A percentile compares a stretch with the other conserved stretches of the same genome.
Evolutionary conservation across 2,113 vertebrate species (phyloP).

Genomic region (Corythornis vintsioides): DNA sequence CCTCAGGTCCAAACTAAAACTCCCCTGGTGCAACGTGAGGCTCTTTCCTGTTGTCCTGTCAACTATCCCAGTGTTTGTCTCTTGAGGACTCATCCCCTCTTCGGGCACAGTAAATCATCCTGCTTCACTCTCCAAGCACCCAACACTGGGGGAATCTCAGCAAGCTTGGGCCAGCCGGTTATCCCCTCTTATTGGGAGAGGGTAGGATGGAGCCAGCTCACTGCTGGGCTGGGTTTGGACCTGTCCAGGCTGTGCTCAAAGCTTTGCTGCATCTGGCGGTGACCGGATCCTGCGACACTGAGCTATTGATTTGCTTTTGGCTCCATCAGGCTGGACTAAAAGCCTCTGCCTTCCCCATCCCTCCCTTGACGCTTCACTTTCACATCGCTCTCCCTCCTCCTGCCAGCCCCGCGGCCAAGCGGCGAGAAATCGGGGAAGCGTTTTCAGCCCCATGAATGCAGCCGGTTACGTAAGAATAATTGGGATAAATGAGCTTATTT

Average conservation of each 20-base stretch:
- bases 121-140: background rate
- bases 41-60: background rate
- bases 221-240: background rate
- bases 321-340: background rate
- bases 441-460: constrained; percentile 58
- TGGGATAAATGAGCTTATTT: constrained; percentile 69
- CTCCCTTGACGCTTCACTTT: background rate
- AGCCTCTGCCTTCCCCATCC: constrained; percentile 7
- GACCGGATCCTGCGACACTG: background rate
- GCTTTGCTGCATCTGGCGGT: background rate
- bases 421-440: background rate
- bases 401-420: background rate
- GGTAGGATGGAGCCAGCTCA: background rate
- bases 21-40: background rate
- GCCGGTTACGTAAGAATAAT: constrained; percentile 58
- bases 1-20: background rate
- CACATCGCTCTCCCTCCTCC: constrained; percentile 3
- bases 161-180: background rate
- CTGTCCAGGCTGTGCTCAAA: background rate
- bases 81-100: background rate
- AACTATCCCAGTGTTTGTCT: background rate
- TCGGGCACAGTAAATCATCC: background rate
- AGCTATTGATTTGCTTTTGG: constrained; percentile 33
- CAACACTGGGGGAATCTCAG: background rate
- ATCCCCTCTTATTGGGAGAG: background rate